Base-by-base conservation (phyloP, 2,113 vertebrate species). In the Callithrix jacchus region DNA sequence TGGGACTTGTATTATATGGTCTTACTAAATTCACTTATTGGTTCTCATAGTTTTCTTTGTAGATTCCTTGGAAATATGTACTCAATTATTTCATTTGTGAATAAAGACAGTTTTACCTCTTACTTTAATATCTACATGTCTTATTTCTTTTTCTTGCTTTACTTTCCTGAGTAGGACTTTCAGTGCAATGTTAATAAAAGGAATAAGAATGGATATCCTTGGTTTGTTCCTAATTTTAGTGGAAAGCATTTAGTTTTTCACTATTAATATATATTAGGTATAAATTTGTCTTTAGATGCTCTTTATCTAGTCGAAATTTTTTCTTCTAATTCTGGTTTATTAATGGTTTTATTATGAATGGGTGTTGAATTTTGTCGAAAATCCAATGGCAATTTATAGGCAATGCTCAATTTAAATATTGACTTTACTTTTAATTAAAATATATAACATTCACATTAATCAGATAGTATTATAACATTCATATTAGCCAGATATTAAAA, bases 361-460 rank as follows among this genome's bases (percentile, higher is more conserved):
- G 8, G 6, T 52, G 9, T 35, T 58, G n/a, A 95, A 45, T 81
- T 83, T 40, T 90, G 64, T 80, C 54, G 89, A 58, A 89, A n/a
- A 73, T 45, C 82, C 11, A 42, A 49, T 8, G 74, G 40, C n/a
- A 70, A 47, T 37, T 25, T 81, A 45, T 68, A 74, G 45, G 40
- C 30, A 79, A 71, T 52, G 21, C 23, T 58, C 20, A 45, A 54
- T 80, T 88, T 88, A 20, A 85, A 89, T 68, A 70, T 4, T 81
- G 80, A 10, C 3, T 70, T 92, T 94, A 58, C 87, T 79, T 95
- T 88, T 54, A 85, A 66, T 74, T 88, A 88, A 94, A 76, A 66
- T 27, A 81, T 89, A 88, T 54, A 54, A 73, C 6, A 68, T 54
- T 71, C 61, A 80, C 58, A 49, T 49, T 83, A 91, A 37, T 68